Percentiles rank a stretch among this genome's conserved stretches.
phyloP scores from a whole-genome alignment of 2,113 vertebrate species.

The Pseudorasbora parva region DNA sequence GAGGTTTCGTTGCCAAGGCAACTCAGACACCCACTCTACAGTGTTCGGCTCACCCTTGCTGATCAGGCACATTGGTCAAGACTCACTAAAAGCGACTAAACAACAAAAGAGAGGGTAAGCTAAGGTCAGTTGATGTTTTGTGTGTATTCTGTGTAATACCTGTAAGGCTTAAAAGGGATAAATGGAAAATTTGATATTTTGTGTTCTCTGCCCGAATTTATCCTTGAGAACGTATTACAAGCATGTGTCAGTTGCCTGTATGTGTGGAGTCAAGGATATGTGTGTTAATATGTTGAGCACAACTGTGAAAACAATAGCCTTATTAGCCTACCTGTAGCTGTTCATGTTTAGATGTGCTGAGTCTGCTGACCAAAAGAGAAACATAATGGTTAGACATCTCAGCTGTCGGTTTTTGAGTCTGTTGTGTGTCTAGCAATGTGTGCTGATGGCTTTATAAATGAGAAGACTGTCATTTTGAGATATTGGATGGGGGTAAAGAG shows the following conservation, averaged over 20 bases:
- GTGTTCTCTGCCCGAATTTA: neutral
- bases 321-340: no score
- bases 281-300: neutral
- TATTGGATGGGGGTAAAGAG: slow-evolving; percentile 9
- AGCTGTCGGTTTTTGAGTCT: slow-evolving; percentile 14
- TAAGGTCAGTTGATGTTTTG: slow-evolving; percentile 34
- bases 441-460: slow-evolving; percentile 38
- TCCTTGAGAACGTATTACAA: neutral
- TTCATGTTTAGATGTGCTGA: slow-evolving; percentile 29
- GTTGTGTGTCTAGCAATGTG: neutral
- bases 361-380: slow-evolving; percentile 34
- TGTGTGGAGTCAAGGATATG: neutral
- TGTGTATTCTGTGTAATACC: slow-evolving; percentile 3
- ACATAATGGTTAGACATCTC: slow-evolving; percentile 30
- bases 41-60: slow-evolving; percentile 49
- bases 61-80: slow-evolving; percentile 51
- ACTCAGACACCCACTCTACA: slow-evolving; percentile 52
- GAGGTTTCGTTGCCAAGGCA: slow-evolving; percentile 54
- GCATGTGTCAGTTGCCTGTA: neutral
- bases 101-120: slow-evolving; percentile 22
- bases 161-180: slow-evolving; percentile 9
- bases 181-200: neutral
- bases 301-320: neutral
- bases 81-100: slow-evolving; percentile 18
- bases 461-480: neutral